Percentiles rank a stretch among this genome's conserved stretches.
Evolutionary conservation across 2,113 vertebrate species (phyloP).

Genomic region (Archocentrus centrarchus): DNA sequence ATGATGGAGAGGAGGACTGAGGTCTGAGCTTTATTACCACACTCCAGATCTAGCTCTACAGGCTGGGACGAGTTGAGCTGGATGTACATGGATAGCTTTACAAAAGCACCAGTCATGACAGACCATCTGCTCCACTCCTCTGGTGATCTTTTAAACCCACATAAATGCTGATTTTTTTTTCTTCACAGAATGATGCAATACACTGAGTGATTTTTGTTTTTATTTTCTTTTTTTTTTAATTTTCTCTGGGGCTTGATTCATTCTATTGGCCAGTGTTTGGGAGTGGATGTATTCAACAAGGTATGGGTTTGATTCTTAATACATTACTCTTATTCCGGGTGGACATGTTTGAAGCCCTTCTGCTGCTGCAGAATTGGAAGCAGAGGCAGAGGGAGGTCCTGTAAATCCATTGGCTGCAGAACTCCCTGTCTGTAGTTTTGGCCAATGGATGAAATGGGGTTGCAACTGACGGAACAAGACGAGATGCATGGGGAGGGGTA

Average conservation of each 20-base stretch:
- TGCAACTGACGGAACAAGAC: neutral
- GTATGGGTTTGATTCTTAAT: conserved; percentile 43
- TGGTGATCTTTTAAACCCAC: conserved; percentile 62
- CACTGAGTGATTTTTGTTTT: neutral
- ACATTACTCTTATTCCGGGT: conserved; percentile 16
- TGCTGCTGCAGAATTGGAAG: conserved; percentile 16
- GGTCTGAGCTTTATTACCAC: conserved; percentile 60
- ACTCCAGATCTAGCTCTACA: conserved; percentile 48
- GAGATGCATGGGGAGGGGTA: conserved; percentile 10
- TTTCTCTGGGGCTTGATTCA: conserved; percentile 39
- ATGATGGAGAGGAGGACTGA: conserved; percentile 41
- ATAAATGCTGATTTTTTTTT: conserved; percentile 52
- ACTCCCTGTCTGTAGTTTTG: conserved; percentile 48
- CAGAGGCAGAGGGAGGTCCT: conserved; percentile 32
- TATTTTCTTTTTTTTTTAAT: neutral
- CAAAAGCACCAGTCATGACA: conserved; percentile 68
- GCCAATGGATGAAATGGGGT: conserved; percentile 36
- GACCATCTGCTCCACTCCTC: conserved; percentile 71
- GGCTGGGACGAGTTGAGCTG: conserved; percentile 52
- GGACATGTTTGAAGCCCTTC: conserved; percentile 35
- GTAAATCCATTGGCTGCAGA: conserved; percentile 35
- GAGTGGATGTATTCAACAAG: conserved; percentile 54
- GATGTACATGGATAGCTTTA: conserved; percentile 59
- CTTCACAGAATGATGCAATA: conserved; percentile 45
- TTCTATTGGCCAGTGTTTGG: conserved; percentile 35